A percentile compares a stretch with the other conserved stretches of the same genome.
Conservation (phyloP, 2,888 invertebrate genomes). For the Choreutis nemorana region DNA sequence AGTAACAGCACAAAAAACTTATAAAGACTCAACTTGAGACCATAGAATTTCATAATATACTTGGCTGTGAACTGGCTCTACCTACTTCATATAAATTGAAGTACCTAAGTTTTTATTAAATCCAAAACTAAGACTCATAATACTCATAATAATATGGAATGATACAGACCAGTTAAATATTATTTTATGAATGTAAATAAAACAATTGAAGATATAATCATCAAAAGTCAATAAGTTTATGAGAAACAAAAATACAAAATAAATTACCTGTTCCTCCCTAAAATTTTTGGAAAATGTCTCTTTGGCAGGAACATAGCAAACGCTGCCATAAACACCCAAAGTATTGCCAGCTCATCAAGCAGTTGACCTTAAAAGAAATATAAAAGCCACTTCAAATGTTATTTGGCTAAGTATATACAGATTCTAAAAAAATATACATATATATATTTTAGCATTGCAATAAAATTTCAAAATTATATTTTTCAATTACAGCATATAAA, state of each 20-base stretch:
- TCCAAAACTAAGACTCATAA: too few species aligned
- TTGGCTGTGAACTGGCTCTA: too few species aligned
- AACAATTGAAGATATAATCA: not conserved
- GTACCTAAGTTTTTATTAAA: too few species aligned
- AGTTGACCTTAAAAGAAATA: conserved; percentile 69
- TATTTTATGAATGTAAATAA: not conserved
- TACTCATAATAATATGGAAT: too few species aligned
- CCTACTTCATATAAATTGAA: too few species aligned
- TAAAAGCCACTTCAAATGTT: not conserved
- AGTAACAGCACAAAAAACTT: too few species aligned
- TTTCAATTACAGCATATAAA: not conserved
- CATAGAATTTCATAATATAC: too few species aligned
- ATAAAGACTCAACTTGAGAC: too few species aligned
- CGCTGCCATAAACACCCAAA: conserved; percentile 83
- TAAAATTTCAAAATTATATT: not conserved
- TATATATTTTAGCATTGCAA: not conserved
- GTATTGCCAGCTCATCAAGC: conserved; percentile 80
- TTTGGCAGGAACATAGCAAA: conserved; percentile 79
- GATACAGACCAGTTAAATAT: not conserved
- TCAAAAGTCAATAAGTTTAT: not conserved
- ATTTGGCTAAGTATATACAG: too few species aligned
- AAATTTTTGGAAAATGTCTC: conserved; percentile 72
- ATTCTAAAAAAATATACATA: too few species aligned
- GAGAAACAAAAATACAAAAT: not conserved
- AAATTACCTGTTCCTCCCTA: conserved; percentile 70